phyloP scores from a whole-genome alignment of 2,797 vertebrate species.

The Hipposideros larvatus region DNA sequence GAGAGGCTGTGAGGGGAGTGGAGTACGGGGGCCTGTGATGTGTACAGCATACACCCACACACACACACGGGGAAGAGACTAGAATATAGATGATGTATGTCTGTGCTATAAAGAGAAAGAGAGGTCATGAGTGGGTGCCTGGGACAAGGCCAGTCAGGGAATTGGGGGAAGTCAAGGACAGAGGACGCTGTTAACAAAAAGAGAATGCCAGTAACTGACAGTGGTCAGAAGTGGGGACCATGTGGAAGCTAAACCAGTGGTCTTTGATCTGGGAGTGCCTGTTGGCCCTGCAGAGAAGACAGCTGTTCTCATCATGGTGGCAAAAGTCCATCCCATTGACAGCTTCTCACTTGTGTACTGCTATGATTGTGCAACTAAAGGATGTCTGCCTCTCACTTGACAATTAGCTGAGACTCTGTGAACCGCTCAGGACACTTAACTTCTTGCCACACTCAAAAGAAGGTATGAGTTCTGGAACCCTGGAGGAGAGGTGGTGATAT shows the following conservation, averaged over 20 bases:
- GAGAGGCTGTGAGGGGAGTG: background rate
- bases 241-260: fast-evolving
- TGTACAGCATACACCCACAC: too few relatives aligned
- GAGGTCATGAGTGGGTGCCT: background rate
- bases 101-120: background rate
- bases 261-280: background rate
- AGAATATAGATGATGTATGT: background rate
- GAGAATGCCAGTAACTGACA: background rate
- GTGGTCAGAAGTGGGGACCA: background rate
- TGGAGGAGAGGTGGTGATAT: background rate
- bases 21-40: background rate
- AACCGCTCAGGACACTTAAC: background rate
- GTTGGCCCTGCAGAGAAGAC: background rate
- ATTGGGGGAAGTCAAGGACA: background rate
- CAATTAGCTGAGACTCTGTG: background rate
- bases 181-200: background rate
- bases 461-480: background rate
- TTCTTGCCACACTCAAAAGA: background rate
- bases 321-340: background rate
- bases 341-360: background rate
- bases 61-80: background rate
- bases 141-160: background rate
- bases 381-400: background rate
- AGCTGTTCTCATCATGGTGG: background rate
- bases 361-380: background rate